Base-by-base conservation (phyloP, 2,888 invertebrate genomes). In the Drosophila kokeensis region DNA sequence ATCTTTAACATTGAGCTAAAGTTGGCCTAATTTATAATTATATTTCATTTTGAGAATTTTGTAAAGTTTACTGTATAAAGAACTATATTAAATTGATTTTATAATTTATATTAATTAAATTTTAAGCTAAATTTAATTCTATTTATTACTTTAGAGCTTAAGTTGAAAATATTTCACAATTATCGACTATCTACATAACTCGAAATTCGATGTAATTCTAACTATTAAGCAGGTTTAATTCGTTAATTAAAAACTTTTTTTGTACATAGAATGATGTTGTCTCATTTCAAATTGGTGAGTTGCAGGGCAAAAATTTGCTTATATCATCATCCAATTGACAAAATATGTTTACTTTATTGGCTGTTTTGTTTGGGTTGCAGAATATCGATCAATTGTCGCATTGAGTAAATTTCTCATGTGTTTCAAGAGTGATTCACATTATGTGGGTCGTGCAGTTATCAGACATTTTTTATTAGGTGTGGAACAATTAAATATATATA, bases 381-480 rank as follows among this genome's bases (percentile, higher is more conserved):
- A 45, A 24, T 45, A 45, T 45, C 21, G 24, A 45, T 15, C 45
- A 45, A 45, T 45, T 45, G 45, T 15, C 45, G 2, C 24, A 45
- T 2, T 45, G 15, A 45, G 24, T 15, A 45, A 7, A 45, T 24
- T 27, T 49, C 18, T 29, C 11, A 29, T 3, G 29, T 36, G n/a
- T 48, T 49, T 61, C 10, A 3, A 27, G n/a, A 8, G 21, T 65
- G 63, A 65, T 62, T 65, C 63, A 62, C 62, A 29, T 34, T 15
- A 50, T 45, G 24, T 45, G 24, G 21, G 24, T 45, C 45, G 24
- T 15, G 15, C 24, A 24, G 15, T 15, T 15, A 45, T 4, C 24
- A 24, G 45, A 45, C 24, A 24, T 18, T 24, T 45, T 4, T 4
- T 15, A 45, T 24, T 4, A 29, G 29, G 29, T n/a, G 18, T 50